Conservation (phyloP, 35 echinoderm and acorn worm genomes). For the Strongylocentrotus purpuratus region DNA sequence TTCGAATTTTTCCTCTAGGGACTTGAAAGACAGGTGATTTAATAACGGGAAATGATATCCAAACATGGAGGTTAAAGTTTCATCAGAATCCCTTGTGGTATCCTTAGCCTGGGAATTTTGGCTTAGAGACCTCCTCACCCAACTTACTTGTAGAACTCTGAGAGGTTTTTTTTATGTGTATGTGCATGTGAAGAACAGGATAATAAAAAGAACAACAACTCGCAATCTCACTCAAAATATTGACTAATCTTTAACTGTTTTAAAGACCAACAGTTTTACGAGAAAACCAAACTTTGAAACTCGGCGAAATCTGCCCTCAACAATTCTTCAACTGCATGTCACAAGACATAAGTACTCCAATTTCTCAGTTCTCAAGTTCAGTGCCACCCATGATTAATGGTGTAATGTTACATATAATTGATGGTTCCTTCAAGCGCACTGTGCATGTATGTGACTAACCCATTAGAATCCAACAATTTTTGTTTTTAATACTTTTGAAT, state of each 20-base stretch:
- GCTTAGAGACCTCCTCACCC: not conserved
- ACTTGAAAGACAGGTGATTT: not conserved
- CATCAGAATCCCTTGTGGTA: not conserved
- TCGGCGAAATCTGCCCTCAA: not conserved
- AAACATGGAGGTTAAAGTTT: conserved; percentile 9
- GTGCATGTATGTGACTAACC: not conserved
- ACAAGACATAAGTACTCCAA: not conserved
- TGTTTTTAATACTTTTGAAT: too few relatives aligned
- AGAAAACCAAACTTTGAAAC: not conserved
- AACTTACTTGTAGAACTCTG: too few relatives aligned
- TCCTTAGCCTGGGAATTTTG: not conserved
- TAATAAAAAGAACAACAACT: too few relatives aligned
- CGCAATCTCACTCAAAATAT: too few relatives aligned
- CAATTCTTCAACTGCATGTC: not conserved
- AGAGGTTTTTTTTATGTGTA: too few relatives aligned
- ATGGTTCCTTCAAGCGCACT: not conserved
- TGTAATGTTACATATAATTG: not conserved
- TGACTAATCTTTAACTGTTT: too few relatives aligned
- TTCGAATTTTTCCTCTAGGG: not conserved
- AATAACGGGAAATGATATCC: not conserved
- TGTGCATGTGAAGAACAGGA: too few relatives aligned
- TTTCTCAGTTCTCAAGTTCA: not conserved
- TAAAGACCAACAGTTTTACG: not conserved
- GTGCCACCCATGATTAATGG: not conserved
- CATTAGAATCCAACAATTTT: too few relatives aligned